Percentiles rank a stretch among this genome's conserved stretches.
Conservation (phyloP, 2,113 vertebrate genomes). For the Vulpes vulpes region DNA sequence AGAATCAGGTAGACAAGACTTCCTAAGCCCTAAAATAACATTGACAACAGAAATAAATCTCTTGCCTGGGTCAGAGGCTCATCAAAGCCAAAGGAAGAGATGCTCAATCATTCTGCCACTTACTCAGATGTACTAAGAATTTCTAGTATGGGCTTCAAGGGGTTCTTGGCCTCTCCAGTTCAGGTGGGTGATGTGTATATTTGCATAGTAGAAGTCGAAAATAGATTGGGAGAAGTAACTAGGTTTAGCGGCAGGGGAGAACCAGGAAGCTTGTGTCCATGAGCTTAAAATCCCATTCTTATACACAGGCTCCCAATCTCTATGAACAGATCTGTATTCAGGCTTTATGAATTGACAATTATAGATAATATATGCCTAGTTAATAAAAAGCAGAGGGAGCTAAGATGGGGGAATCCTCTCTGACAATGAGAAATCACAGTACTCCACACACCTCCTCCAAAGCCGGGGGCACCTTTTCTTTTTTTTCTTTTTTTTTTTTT, state of each 20-base stretch:
- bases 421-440: not conserved
- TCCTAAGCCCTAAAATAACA: slow-evolving; percentile 53
- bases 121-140: not conserved
- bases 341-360: not conserved
- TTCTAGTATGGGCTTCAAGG: not conserved
- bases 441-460: not conserved
- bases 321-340: not conserved
- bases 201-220: not conserved
- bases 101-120: slow-evolving; percentile 49
- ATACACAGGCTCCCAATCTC: not conserved
- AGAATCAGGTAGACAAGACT: slow-evolving; percentile 40
- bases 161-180: not conserved
- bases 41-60: slow-evolving; percentile 63
- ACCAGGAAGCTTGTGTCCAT: not conserved
- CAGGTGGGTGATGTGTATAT: not conserved
- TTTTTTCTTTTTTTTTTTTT: too few species aligned
- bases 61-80: slow-evolving; percentile 10
- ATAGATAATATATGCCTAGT: not conserved
- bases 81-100: slow-evolving; percentile 56
- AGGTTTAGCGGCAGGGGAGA: not conserved
- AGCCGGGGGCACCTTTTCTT: not conserved
- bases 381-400: not conserved
- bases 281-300: not conserved
- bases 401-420: not conserved
- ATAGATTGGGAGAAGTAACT: not conserved